phyloP scores from a whole-genome alignment of 2,113 vertebrate species.

The Calidris pygmaea region DNA sequence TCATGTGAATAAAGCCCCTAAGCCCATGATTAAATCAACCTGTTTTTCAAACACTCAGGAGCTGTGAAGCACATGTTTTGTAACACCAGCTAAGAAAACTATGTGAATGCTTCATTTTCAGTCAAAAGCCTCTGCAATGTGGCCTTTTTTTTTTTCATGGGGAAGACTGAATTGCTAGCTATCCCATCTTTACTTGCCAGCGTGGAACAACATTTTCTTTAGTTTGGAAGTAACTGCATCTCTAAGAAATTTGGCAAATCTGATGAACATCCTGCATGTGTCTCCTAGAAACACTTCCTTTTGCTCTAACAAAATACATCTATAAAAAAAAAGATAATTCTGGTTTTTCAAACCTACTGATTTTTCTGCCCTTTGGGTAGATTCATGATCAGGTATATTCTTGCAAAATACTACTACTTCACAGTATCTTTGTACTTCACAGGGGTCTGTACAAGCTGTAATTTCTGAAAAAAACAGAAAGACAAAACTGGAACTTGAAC shows the following conservation, averaged over 20 bases:
- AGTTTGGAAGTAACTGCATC: neutral
- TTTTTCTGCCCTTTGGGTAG: neutral
- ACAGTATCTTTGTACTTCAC: neutral
- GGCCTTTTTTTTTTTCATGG: neutral
- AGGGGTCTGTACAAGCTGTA: neutral
- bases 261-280: neutral
- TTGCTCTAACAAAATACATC: neutral
- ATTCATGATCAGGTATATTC: neutral
- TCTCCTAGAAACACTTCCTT: neutral
- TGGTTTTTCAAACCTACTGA: neutral
- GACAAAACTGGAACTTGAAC: neutral
- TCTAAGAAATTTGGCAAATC: neutral
- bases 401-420: neutral
- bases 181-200: neutral
- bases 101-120: neutral
- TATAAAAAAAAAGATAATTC: neutral
- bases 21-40: constrained; percentile 25
- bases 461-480: neutral
- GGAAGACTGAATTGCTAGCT: neutral
- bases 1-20: constrained; percentile 24
- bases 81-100: constrained; percentile 9
- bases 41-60: neutral
- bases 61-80: neutral
- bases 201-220: neutral
- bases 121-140: neutral